Percentiles rank a stretch among this genome's conserved stretches.
Evolutionary conservation across 2,113 vertebrate species (phyloP).

Genomic region (Bothrops jararaca): DNA sequence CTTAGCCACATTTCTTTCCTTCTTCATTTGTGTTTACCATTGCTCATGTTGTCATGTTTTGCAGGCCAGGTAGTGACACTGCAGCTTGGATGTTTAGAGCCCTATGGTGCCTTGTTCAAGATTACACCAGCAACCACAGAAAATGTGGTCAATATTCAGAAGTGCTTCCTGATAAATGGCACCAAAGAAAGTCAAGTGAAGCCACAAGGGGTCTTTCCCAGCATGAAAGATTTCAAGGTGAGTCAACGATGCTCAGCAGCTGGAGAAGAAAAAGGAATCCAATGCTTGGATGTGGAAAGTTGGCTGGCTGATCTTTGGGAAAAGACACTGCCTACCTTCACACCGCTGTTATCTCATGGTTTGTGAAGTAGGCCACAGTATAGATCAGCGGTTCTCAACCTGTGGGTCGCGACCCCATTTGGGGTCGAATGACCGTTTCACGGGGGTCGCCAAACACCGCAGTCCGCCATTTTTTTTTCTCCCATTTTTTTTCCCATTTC

Average conservation of each 20-base stretch:
- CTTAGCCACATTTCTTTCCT: neutral
- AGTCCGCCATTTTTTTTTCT: too few relatives aligned
- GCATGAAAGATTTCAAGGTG: constrained; percentile 73
- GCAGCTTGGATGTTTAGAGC: constrained; percentile 66
- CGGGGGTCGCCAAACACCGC: too few relatives aligned
- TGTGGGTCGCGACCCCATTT: too few relatives aligned
- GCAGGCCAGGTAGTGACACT: constrained; percentile 77
- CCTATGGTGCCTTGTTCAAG: constrained; percentile 71
- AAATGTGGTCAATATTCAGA: constrained; percentile 71
- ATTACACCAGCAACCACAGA: constrained; percentile 76
- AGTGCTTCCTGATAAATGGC: constrained; percentile 79
- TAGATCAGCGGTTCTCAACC: too few relatives aligned
- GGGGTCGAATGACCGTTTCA: too few relatives aligned
- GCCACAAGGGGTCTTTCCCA: constrained; percentile 67
- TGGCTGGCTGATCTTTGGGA: neutral
- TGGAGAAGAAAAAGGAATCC: neutral
- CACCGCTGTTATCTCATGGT: too few relatives aligned
- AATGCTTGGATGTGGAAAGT: too few relatives aligned
- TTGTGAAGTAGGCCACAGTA: neutral
- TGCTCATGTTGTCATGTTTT: neutral
- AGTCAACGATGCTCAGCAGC: neutral
- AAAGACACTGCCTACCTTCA: neutral
- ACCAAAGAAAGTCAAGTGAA: constrained; percentile 67
- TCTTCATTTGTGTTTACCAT: constrained; percentile 1
- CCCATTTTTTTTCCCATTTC: too few relatives aligned